phyloP scores from a whole-genome alignment of 2,888 invertebrate species.

The Cepaea hortensis region DNA sequence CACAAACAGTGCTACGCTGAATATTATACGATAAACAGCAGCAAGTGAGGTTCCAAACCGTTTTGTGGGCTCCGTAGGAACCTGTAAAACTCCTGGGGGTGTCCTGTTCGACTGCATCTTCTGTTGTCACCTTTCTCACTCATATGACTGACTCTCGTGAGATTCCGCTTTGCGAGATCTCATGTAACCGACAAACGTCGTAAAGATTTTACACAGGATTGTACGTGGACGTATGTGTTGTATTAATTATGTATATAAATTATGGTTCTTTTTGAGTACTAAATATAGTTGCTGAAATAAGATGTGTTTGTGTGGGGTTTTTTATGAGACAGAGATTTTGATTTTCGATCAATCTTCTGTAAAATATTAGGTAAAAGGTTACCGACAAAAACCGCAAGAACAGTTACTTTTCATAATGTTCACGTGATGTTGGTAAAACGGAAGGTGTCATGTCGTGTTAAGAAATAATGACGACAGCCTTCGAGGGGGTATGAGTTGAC shows the following conservation, averaged over 20 bases:
- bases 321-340: too few species aligned
- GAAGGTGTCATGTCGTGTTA: neutral
- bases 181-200: slow-evolving; percentile 11
- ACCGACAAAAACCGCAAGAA: too few species aligned
- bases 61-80: slow-evolving; percentile 52
- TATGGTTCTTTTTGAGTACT: too few species aligned
- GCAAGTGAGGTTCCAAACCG: slow-evolving; percentile 45
- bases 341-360: too few species aligned
- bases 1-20: slow-evolving; percentile 33
- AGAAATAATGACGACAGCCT: too few species aligned
- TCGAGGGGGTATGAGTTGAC: too few species aligned
- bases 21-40: slow-evolving; percentile 43
- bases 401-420: neutral
- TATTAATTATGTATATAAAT: neutral
- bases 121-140: slow-evolving; percentile 2
- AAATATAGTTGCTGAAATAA: too few species aligned
- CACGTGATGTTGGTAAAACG: slow-evolving; percentile 22
- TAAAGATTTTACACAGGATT: neutral
- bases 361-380: too few species aligned
- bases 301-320: too few species aligned
- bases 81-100: slow-evolving; percentile 48
- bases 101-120: slow-evolving; percentile 48
- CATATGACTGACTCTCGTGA: slow-evolving; percentile 48
- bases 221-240: neutral
- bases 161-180: slow-evolving; percentile 25